phyloP scores from a whole-genome alignment of 2,888 invertebrate genomes.

The Cactoblastis cactorum region DNA sequence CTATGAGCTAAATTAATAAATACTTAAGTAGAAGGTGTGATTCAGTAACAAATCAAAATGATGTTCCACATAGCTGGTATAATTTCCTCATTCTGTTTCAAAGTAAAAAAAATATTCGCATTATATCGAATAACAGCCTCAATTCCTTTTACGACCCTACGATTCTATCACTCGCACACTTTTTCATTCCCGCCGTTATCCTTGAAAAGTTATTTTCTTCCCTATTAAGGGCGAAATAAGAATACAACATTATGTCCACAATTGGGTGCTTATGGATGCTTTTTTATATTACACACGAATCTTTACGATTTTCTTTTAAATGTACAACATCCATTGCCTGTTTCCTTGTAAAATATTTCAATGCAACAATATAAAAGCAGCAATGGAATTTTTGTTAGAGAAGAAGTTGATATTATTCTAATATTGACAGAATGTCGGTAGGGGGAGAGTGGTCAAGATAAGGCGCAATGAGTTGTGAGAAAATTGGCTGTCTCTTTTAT shows the following conservation, averaged over 20 bases:
- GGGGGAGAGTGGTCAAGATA: conserved; percentile 46
- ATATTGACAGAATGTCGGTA: conserved; percentile 12
- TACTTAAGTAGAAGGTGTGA: too few species aligned
- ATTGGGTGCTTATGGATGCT: conserved; percentile 42
- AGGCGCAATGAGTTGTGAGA: conserved; percentile 56
- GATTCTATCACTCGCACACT: conserved; percentile 13
- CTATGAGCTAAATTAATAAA: too few species aligned
- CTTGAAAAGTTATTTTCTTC: conserved; percentile 35
- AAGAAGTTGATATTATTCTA: neutral
- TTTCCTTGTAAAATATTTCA: conserved; percentile 12
- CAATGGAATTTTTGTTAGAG: conserved; percentile 23
- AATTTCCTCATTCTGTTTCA: neutral
- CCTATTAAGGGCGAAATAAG: conserved; percentile 53
- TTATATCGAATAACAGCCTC: conserved; percentile 8
- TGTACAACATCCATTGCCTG: conserved; percentile 21
- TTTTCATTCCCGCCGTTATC: conserved; percentile 9
- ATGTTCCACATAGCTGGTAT: too few species aligned
- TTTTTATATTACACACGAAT: conserved; percentile 27
- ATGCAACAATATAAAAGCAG: neutral
- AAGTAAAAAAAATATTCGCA: neutral
- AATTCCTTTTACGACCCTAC: conserved; percentile 9
- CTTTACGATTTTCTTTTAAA: conserved; percentile 14
- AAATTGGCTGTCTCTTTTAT: conserved; percentile 56
- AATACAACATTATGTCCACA: conserved; percentile 40
- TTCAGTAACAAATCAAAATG: too few species aligned